These are phyloP conservation scores for Pluvialis apricaria DNA, from an alignment of 2,113 vertebrate species.

Conservation along the genomic window DNA sequence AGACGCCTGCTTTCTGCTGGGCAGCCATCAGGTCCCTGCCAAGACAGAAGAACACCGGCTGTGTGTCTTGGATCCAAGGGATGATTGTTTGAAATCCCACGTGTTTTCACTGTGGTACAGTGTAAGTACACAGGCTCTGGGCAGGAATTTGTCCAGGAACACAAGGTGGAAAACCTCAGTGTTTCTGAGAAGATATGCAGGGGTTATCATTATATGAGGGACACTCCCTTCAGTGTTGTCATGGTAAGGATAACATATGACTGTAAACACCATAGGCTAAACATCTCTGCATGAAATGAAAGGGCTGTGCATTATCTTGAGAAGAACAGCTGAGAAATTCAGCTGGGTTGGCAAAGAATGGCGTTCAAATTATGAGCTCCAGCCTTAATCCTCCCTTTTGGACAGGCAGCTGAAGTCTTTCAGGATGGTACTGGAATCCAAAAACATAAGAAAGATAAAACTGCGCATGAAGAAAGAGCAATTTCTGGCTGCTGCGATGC, in stretches of 20 bases:
- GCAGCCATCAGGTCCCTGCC: not conserved
- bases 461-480: not conserved
- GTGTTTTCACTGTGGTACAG: not conserved
- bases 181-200: conserved; percentile 38
- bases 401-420: conserved; percentile 8
- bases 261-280: conserved; percentile 37
- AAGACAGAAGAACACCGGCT: not conserved
- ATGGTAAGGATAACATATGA: conserved; percentile 32
- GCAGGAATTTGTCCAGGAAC: not conserved
- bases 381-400: conserved; percentile 29
- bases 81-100: not conserved
- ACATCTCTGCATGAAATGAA: conserved; percentile 11
- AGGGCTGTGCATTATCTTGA: conserved; percentile 14
- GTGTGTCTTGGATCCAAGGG: not conserved
- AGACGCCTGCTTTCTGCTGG: not conserved
- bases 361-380: conserved; percentile 16
- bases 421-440: not conserved
- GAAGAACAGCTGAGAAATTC: conserved; percentile 57
- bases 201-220: conserved; percentile 21
- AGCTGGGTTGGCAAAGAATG: conserved; percentile 4
- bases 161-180: conserved; percentile 32
- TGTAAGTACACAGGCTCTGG: not conserved
- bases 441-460: conserved; percentile 19
- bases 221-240: conserved; percentile 31
- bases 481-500: not conserved